Evolutionary conservation across 2,888 invertebrate genomes (phyloP), one percentile per base, ranked within the genome.

Genomic region (Bellardia pandia): DNA sequence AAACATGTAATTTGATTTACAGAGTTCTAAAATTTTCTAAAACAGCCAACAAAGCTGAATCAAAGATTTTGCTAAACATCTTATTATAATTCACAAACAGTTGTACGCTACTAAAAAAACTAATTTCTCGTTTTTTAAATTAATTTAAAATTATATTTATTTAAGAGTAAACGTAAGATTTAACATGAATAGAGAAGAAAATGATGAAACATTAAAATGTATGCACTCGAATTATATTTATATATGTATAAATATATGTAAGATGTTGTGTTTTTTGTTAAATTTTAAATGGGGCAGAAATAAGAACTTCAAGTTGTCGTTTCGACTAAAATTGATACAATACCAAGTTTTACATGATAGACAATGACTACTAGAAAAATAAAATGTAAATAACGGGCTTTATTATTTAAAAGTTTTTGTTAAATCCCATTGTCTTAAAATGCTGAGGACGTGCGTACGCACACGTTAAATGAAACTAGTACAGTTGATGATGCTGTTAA

Each of bases 81-180:
- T 23, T 23, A 23, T 23, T 23, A 23, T 23, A 23, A 23, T 23
- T 23, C 23, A 23, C 23, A 33, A 33, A 33, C 33, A 33, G 3
- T 45, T 13, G 11, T 45, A 45, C 3, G 13, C 45, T 45, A 45
- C 2, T 13, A 2, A 3, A 13, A 33, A 14, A 33, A 60, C 5
- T 3, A 60, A 60, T 13, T 5, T 13, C 1, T 14, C n/a, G n/a
- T 45, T 42, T 42, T 56, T 71, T 37, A 13, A 64, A 30, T 51
- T 62, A 74, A 81, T 86, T 82, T 78, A 75, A 86, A 86, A 78
- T 79, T 82, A 79, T 75, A 45, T 80, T 79, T 83, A 79, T 69
- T 64, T 71, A 75, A 79, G 23, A 51, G 58, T 76, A 76, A 71
- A 76, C 75, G 58, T 79, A 79, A 69, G 58, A 40, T 83, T 79